phyloP scores from a whole-genome alignment of 2,113 vertebrate genomes.

The Narcine bancroftii region DNA sequence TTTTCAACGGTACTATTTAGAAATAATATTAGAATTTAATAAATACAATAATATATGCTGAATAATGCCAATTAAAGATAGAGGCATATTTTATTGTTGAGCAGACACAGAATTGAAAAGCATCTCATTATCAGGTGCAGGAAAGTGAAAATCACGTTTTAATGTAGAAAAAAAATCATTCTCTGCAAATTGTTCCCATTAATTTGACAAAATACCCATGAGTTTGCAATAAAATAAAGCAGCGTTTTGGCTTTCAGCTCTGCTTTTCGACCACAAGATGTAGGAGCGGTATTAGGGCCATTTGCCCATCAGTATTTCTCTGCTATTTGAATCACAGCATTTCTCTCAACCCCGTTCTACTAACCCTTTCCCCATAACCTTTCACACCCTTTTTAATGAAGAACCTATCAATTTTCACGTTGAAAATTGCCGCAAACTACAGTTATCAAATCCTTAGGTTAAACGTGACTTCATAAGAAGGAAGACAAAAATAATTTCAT shows the following conservation, averaged over 20 bases:
- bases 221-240: not conserved
- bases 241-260: not conserved
- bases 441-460: not conserved
- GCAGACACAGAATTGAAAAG: not conserved
- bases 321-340: too few relatives aligned
- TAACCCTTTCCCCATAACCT: too few relatives aligned
- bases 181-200: not conserved
- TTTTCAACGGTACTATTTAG: not conserved
- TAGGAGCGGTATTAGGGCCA: too few relatives aligned
- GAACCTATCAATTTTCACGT: not conserved
- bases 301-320: too few relatives aligned
- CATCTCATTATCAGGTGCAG: not conserved
- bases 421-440: too few relatives aligned
- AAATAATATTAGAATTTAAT: not conserved
- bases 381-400: too few relatives aligned
- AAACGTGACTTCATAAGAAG: too few relatives aligned
- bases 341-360: too few relatives aligned
- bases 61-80: not conserved
- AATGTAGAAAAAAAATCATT: not conserved
- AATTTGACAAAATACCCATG: not conserved
- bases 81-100: not conserved
- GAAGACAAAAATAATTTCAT: not conserved
- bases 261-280: too few relatives aligned
- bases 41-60: not conserved
- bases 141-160: not conserved